Conservation (phyloP, 2,888 invertebrate species). For the Pimpla rufipes region DNA sequence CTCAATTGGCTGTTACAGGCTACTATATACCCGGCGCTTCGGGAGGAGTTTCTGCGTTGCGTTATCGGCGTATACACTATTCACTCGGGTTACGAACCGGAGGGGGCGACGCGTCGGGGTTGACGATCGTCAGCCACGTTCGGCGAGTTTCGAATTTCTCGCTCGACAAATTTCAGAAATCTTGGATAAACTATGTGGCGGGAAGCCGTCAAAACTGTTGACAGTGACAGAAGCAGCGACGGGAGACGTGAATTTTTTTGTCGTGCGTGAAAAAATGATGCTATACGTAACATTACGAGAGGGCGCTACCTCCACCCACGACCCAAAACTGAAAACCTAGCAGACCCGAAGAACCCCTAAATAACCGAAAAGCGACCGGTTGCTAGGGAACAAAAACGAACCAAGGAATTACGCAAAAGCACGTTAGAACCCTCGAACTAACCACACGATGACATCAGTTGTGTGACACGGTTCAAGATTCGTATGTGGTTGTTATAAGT, state of each 20-base stretch:
- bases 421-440: too few species aligned
- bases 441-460: too few species aligned
- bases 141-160: neutral
- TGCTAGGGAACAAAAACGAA: too few species aligned
- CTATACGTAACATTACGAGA: too few species aligned
- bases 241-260: neutral
- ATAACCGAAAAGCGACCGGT: too few species aligned
- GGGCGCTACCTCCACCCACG: too few species aligned
- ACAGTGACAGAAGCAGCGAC: neutral
- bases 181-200: neutral
- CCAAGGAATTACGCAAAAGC: too few species aligned
- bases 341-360: too few species aligned
- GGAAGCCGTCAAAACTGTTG: neutral
- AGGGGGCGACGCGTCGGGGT: neutral
- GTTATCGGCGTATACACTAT: slow-evolving; percentile 24
- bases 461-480: too few species aligned
- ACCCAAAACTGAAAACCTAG: too few species aligned
- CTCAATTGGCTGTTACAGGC: slow-evolving; percentile 47
- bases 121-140: slow-evolving; percentile 4
- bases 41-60: slow-evolving; percentile 16
- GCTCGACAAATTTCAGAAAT: slow-evolving; percentile 10
- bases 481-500: too few species aligned
- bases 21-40: slow-evolving; percentile 20
- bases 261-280: too few species aligned
- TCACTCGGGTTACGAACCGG: neutral